Evolutionary conservation across 2,888 invertebrate species (phyloP).

Genomic region (Cactoblastis cactorum): DNA sequence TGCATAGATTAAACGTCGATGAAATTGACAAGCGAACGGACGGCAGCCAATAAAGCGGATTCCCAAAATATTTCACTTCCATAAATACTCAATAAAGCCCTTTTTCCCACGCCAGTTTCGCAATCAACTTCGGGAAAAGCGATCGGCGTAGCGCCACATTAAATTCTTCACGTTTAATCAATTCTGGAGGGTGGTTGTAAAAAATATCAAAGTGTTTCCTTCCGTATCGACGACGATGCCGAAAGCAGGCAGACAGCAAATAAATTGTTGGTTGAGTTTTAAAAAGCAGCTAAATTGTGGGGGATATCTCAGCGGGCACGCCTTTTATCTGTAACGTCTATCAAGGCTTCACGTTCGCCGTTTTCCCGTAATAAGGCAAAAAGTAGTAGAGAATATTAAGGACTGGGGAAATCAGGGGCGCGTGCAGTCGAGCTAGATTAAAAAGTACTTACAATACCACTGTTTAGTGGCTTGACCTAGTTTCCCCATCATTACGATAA

Average conservation of each 20-base stretch:
- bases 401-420: constrained; percentile 33
- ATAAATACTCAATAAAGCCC: constrained; percentile 56
- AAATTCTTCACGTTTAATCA: constrained; percentile 72
- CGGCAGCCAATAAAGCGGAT: constrained; percentile 53
- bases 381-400: constrained; percentile 47
- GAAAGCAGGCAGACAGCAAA: constrained; percentile 59
- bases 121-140: constrained; percentile 46
- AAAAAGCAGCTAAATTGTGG: constrained; percentile 66
- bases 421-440: constrained; percentile 41
- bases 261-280: constrained; percentile 72
- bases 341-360: constrained; percentile 50
- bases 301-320: constrained; percentile 59
- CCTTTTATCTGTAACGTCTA: constrained; percentile 76
- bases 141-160: constrained; percentile 59
- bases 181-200: constrained; percentile 50
- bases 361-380: constrained; percentile 53
- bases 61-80: constrained; percentile 52
- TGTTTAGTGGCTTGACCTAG: constrained; percentile 42
- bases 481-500: constrained; percentile 47
- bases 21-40: constrained; percentile 50
- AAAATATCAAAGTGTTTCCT: constrained; percentile 61
- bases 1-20: constrained; percentile 38
- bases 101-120: constrained; percentile 52
- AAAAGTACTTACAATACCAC: constrained; percentile 41
- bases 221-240: constrained; percentile 55